A percentile compares a stretch with the other conserved stretches of the same genome.
These are phyloP conservation scores for Okamejei kenojei DNA, from an alignment of 2,797 vertebrate genomes.

Conservation along the genomic window DNA sequence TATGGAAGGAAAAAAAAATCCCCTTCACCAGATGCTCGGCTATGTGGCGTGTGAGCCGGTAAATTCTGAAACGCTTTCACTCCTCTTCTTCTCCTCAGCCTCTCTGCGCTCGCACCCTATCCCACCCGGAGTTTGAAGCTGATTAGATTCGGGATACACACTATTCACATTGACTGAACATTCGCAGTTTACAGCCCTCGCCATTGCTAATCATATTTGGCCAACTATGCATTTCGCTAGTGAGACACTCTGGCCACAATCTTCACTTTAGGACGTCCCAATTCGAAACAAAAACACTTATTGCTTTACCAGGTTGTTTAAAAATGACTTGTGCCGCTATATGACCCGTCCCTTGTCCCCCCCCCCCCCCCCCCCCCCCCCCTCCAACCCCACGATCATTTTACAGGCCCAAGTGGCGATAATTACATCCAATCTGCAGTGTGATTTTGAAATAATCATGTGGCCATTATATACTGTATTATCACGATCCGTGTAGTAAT, in stretches of 20 bases:
- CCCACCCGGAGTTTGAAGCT: neutral
- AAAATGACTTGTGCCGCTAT: no score
- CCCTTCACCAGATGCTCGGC: neutral
- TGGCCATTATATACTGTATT: neutral
- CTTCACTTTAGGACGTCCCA: neutral
- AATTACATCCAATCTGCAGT: neutral
- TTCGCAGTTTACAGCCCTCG: no score
- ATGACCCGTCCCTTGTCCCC: no score
- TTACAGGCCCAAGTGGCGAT: neutral
- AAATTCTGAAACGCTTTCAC: conserved; percentile 43
- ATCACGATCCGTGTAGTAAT: neutral
- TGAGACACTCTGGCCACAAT: neutral
- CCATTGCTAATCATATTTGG: no score
- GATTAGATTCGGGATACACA: neutral
- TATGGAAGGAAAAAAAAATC: neutral
- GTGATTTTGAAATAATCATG: neutral
- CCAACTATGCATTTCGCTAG: neutral
- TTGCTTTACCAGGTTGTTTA: neutral
- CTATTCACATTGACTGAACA: neutral
- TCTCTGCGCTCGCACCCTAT: conserved; percentile 40
- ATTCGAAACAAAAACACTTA: no score
- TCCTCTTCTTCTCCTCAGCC: conserved; percentile 43
- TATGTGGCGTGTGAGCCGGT: conserved; percentile 49
- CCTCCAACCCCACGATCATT: neutral
- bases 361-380: neutral